Evolutionary conservation across 2,888 invertebrate species (phyloP), one percentile per base, ranked within the genome.

Genomic region (Slavum lentiscoides): DNA sequence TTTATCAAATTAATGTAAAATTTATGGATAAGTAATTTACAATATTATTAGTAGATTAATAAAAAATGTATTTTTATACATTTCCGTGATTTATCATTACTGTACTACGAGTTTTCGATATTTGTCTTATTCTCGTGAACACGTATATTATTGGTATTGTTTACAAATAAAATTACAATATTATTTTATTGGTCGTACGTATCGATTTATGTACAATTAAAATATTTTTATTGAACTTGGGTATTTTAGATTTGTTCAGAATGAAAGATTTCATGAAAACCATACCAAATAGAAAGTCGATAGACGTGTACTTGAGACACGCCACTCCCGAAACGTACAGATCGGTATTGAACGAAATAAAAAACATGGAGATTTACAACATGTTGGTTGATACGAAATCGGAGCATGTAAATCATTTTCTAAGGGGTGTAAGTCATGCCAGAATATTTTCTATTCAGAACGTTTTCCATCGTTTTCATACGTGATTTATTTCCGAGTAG

Each of bases 361-460:
- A 93, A 87, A 89, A 89, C 85, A 92, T 92, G 85, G 92, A 92
- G 86, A 92, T 93, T 85, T 91, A 91, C 85, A 92, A 93, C 85
- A 89, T 94, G 84, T 90, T 94, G 82, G 91, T 93, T 82, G 94
- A 94, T 86, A 92, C 92, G 11, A 91, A 90, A 84, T 89, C 92
- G 0, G 89, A 91, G 83, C 90, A 92, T 85, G 92, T 94, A 88
- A 90, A 91, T 83, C 88, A 90, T 84, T 90, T 94, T 85, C 88
- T 94, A 21, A 91, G 91, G 88, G 92, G 91, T 88, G 94, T 94
- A 86, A 89, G 90, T 87, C 6, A 30, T 37, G 58, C 5, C 7
- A 21, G 39, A 55, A 58, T 23, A 23, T 37, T 17, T 59, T 53
- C 8, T 13, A 17, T 66, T 69, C 21, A 8, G 1, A 43, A n/a